Conservation (phyloP, 92 coral and sea anemone species). For the Pocillopora meandrina region DNA sequence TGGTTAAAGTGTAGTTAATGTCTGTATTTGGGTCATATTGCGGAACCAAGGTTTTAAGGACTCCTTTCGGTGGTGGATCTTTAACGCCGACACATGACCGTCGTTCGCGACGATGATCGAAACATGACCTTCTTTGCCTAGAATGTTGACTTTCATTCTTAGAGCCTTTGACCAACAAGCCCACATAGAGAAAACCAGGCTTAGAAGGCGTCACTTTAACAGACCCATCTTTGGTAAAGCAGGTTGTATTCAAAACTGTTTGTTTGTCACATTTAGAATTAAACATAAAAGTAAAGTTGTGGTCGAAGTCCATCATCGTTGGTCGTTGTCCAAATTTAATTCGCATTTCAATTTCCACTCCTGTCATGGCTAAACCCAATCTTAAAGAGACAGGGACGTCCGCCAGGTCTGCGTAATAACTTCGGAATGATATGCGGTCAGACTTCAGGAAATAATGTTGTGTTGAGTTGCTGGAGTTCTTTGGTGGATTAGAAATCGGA, state of each 20-base stretch:
- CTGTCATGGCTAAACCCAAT: neutral
- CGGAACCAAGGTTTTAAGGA: slow-evolving; percentile 23
- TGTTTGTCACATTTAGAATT: neutral
- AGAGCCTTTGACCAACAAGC: neutral
- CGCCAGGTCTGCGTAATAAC: slow-evolving; percentile 25
- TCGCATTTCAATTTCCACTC: neutral
- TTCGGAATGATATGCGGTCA: slow-evolving; percentile 11
- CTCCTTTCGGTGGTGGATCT: slow-evolving; percentile 53
- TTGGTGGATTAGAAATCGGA: slow-evolving; percentile 17
- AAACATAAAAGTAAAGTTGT: slow-evolving; percentile 26
- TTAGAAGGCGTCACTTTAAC: slow-evolving; percentile 23
- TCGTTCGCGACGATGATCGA: slow-evolving; percentile 55
- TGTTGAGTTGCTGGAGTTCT: neutral
- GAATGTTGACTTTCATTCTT: slow-evolving; percentile 12
- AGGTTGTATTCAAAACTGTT: neutral
- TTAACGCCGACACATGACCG: slow-evolving; percentile 56
- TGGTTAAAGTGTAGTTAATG: slow-evolving; percentile 50
- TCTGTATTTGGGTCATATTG: slow-evolving; percentile 51
- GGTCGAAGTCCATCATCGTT: slow-evolving; percentile 14
- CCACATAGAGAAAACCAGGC: slow-evolving; percentile 7
- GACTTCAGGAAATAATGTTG: slow-evolving; percentile 26
- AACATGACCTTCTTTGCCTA: slow-evolving; percentile 48
- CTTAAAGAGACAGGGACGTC: slow-evolving; percentile 19
- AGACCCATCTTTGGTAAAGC: neutral
- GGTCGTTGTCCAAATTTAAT: slow-evolving; percentile 39